phyloP scores from a whole-genome alignment of 2,888 invertebrate species.

The Tipula lateralis region DNA sequence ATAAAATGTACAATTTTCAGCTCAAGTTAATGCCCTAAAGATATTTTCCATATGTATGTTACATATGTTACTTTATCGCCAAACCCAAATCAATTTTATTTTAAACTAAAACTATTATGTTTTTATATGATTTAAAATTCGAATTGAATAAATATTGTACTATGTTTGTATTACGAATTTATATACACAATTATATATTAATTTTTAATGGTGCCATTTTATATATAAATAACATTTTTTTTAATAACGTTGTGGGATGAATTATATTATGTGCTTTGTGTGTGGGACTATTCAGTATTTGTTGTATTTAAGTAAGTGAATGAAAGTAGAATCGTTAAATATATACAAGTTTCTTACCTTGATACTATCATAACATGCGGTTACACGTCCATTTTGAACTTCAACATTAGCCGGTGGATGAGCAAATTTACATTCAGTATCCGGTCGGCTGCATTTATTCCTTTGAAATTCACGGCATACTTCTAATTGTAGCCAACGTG shows the following conservation, averaged over 20 bases:
- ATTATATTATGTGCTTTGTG: not conserved
- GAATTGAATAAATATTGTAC: not conserved
- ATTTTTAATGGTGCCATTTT: slow-evolving; percentile 11
- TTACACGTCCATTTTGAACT: slow-evolving; percentile 99
- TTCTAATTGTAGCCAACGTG: slow-evolving; percentile 99
- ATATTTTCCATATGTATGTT: not conserved
- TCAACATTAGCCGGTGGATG: slow-evolving; percentile 99
- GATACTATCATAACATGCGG: slow-evolving; percentile 99
- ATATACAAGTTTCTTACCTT: slow-evolving; percentile 69
- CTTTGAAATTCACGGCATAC: slow-evolving; percentile 99
- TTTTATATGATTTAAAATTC: not conserved
- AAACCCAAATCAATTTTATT: not conserved
- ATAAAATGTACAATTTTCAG: not conserved
- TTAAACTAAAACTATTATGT: not conserved
- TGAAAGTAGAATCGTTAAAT: too few species aligned
- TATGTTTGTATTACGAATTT: not conserved
- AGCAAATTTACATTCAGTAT: slow-evolving; percentile 99
- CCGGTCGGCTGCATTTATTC: slow-evolving; percentile 98
- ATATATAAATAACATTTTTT: not conserved
- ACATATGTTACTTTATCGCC: not conserved
- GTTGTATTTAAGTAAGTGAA: not conserved
- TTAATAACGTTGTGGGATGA: not conserved
- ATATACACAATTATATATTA: not conserved
- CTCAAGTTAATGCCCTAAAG: not conserved
- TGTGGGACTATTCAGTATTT: not conserved